phyloP scores from a whole-genome alignment of 2,113 vertebrate species.

The Hypomesus transpacificus region DNA sequence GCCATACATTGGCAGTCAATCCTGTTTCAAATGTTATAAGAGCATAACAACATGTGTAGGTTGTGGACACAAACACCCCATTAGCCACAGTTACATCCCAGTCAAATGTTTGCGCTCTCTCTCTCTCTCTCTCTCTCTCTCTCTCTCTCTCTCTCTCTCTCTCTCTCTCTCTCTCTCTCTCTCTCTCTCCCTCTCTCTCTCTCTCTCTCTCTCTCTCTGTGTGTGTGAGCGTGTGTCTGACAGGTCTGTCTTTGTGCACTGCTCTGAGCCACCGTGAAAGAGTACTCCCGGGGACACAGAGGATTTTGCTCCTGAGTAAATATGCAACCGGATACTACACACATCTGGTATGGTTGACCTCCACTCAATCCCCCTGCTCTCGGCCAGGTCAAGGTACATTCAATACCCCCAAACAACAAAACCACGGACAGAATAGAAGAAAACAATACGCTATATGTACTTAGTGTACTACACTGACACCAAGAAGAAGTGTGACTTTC shows the following conservation, averaged over 20 bases:
- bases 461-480: no score
- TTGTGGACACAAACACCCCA: not conserved
- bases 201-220: no score
- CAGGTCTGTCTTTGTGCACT: constrained; percentile 25
- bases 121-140: no score
- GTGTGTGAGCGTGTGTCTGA: constrained; percentile 7
- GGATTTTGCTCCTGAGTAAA: constrained; percentile 69
- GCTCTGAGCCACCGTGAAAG: constrained; percentile 27
- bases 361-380: constrained; percentile 37
- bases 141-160: no score
- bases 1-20: constrained; percentile 13
- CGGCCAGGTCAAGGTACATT: constrained; percentile 46
- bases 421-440: not conserved
- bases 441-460: constrained; percentile 9
- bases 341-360: constrained; percentile 62
- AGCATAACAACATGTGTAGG: not conserved
- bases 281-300: constrained; percentile 38
- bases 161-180: no score
- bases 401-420: constrained; percentile 29
- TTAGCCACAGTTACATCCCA: not conserved
- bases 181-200: no score
- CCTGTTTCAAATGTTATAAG: not conserved
- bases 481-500: no score
- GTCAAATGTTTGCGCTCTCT: not conserved
- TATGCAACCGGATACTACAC: constrained; percentile 74